phyloP scores from a whole-genome alignment of 2,113 vertebrate species.

The Apodemus speciosus region DNA sequence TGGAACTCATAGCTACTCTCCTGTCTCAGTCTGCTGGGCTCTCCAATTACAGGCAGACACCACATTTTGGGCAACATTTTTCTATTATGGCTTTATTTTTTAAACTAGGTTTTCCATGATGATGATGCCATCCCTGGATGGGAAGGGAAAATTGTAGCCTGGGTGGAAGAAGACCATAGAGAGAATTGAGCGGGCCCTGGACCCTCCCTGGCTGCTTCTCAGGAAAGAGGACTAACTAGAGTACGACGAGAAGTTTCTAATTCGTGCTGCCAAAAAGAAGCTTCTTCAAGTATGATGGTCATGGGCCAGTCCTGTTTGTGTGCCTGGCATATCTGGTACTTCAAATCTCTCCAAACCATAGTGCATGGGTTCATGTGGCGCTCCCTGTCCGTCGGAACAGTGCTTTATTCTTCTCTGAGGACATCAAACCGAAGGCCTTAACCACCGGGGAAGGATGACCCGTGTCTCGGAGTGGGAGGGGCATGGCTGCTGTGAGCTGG shows the following conservation, averaged over 20 bases:
- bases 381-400: slow-evolving; percentile 58
- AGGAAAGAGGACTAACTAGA: slow-evolving; percentile 77
- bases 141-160: slow-evolving; percentile 99
- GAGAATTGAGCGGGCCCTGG: slow-evolving; percentile 85
- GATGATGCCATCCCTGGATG: slow-evolving; percentile 96
- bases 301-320: slow-evolving; percentile 46
- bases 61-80: not conserved
- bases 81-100: slow-evolving; percentile 12
- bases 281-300: slow-evolving; percentile 59
- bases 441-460: slow-evolving; percentile 64
- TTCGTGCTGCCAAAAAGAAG: slow-evolving; percentile 79
- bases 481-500: slow-evolving; percentile 61
- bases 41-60: not conserved
- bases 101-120: slow-evolving; percentile 92
- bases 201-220: slow-evolving; percentile 72
- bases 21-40: not conserved
- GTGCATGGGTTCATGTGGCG: slow-evolving; percentile 65
- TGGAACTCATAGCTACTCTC: not conserved
- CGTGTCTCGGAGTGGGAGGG: slow-evolving; percentile 33
- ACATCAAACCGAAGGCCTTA: slow-evolving; percentile 83
- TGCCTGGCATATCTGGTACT: slow-evolving; percentile 67
- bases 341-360: slow-evolving; percentile 58
- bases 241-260: slow-evolving; percentile 72
- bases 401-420: slow-evolving; percentile 63
- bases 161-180: slow-evolving; percentile 95